Percentiles rank a stretch among this genome's conserved stretches.
Conservation (phyloP, 2,113 vertebrate genomes). For the Osmerus mordax region DNA sequence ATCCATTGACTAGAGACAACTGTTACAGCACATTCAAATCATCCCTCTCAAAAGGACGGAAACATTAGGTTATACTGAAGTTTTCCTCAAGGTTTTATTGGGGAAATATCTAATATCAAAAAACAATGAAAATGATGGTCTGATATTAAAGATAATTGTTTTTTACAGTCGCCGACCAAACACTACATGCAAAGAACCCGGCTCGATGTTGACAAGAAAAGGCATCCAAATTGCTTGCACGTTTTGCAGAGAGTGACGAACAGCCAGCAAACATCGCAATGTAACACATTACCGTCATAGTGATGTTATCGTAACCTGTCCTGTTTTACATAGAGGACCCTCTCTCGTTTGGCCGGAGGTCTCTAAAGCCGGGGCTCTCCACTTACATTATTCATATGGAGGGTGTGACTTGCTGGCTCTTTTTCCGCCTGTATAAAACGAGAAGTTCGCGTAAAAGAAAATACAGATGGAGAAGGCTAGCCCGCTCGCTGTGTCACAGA, state of each 20-base stretch:
- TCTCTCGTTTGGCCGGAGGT: constrained; percentile 38
- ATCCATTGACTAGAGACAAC: too few relatives aligned
- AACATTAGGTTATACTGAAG: too few relatives aligned
- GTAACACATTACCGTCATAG: neutral
- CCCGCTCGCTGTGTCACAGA: constrained; percentile 61
- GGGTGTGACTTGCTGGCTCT: constrained; percentile 83
- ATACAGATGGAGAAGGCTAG: constrained; percentile 74
- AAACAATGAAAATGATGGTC: too few relatives aligned
- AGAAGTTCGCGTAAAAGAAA: constrained; percentile 61
- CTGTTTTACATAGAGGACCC: constrained; percentile 5
- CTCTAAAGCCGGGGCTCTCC: constrained; percentile 59
- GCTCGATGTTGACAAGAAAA: too few relatives aligned
- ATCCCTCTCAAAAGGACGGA: too few relatives aligned
- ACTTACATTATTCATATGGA: constrained; percentile 74
- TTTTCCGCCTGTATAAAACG: constrained; percentile 82
- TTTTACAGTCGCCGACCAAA: too few relatives aligned
- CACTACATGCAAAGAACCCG: too few relatives aligned
- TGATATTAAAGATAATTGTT: too few relatives aligned
- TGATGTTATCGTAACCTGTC: neutral
- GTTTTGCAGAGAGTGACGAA: neutral
- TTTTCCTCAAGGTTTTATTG: too few relatives aligned
- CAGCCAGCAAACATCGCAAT: neutral
- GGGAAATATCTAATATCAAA: too few relatives aligned
- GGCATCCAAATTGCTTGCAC: too few relatives aligned
- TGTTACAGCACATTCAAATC: too few relatives aligned